These are phyloP conservation scores for Typhlomys cinereus DNA, from an alignment of 2,113 vertebrate genomes.

Conservation along the genomic window DNA sequence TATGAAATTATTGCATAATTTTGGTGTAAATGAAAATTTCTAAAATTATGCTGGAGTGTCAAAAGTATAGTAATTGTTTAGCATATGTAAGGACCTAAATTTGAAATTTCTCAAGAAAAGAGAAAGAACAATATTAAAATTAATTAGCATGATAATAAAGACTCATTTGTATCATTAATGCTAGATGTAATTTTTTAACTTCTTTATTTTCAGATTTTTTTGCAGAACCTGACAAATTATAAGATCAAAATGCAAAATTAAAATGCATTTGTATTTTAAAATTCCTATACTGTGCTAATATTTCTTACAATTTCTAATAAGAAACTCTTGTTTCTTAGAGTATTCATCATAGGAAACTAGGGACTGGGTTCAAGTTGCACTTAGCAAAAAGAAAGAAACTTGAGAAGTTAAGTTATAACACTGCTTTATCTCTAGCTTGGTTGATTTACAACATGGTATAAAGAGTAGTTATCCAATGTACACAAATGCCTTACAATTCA, in stretches of 20 bases:
- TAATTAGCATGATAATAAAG: not conserved
- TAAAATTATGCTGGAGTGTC: not conserved
- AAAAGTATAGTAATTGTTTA: not conserved
- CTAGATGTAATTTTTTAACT: not conserved
- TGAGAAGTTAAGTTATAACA: not conserved
- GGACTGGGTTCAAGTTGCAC: not conserved
- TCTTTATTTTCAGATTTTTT: not conserved
- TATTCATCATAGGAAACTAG: not conserved
- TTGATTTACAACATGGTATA: not conserved
- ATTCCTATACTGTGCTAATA: not conserved
- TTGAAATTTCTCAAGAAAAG: not conserved
- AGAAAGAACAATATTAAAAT: not conserved
- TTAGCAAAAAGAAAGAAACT: not conserved
- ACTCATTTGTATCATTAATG: not conserved
- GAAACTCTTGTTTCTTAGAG: not conserved
- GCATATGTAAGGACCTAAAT: not conserved
- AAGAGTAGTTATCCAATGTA: not conserved
- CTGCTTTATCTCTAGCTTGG: not conserved
- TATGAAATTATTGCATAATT: constrained; percentile 41
- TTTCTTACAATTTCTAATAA: not conserved
- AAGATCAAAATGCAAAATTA: no score
- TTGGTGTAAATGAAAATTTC: not conserved
- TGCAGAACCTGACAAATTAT: not conserved
- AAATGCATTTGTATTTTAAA: not conserved
- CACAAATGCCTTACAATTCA: not conserved